phyloP scores from a whole-genome alignment of 2,113 vertebrate genomes.

The Corydoras maculifer region DNA sequence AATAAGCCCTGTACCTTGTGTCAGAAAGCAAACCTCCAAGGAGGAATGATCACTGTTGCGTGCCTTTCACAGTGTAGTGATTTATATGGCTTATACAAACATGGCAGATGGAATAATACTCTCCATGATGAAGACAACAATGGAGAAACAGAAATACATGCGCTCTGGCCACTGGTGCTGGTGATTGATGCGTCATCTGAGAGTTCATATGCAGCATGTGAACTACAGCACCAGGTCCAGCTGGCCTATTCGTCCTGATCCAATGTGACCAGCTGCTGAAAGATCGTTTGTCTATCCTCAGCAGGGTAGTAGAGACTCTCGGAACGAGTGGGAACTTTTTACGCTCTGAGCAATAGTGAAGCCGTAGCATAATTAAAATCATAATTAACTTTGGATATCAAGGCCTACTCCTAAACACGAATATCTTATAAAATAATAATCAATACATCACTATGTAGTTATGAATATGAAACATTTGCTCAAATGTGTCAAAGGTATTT shows the following conservation, averaged over 20 bases:
- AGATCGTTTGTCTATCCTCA: not conserved
- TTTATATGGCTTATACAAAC: constrained; percentile 38
- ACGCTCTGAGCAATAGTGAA: too few species aligned
- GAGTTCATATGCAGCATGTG: constrained; percentile 7
- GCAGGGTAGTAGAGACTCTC: not conserved
- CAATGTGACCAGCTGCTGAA: constrained; percentile 1
- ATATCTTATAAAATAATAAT: too few species aligned
- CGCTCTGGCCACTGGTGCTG: constrained; percentile 12
- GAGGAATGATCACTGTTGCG: constrained; percentile 26
- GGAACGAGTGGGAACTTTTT: not conserved
- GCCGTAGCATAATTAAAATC: too few species aligned
- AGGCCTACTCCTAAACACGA: too few species aligned
- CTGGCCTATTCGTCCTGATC: constrained; percentile 6
- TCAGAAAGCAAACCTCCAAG: constrained; percentile 36
- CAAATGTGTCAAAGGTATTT: too few species aligned
- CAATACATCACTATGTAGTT: too few species aligned
- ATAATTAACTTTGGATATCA: too few species aligned
- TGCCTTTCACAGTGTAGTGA: constrained; percentile 30
- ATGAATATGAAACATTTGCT: too few species aligned
- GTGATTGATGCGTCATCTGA: constrained; percentile 23
- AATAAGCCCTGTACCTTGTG: constrained; percentile 30
- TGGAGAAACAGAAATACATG: constrained; percentile 14
- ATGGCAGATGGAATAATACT: constrained; percentile 38
- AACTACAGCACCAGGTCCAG: constrained; percentile 4
- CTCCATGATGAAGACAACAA: constrained; percentile 42